Conservation (phyloP, 2,888 invertebrate species). For the Morpho achilles region DNA sequence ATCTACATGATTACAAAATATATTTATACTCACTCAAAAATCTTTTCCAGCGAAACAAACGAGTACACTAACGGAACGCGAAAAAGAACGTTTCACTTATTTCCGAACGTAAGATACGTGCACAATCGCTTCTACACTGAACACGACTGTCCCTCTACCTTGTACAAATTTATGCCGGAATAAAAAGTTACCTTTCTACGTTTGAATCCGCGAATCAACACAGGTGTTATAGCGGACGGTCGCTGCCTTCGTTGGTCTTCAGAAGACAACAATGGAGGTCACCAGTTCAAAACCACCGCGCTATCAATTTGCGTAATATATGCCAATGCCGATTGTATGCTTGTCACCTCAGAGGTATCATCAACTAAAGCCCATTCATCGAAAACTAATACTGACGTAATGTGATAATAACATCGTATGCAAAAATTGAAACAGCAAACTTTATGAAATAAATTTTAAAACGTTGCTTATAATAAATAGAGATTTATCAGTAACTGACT, state of each 20-base stretch:
- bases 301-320: slow-evolving; percentile 17
- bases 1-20: slow-evolving; percentile 12
- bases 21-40: slow-evolving; percentile 33
- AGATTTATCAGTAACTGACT: no score
- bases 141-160: slow-evolving; percentile 56
- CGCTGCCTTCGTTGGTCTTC: slow-evolving; percentile 7
- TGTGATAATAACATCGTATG: neutral
- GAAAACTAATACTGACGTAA: neutral
- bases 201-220: slow-evolving; percentile 53
- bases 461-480: no score
- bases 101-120: slow-evolving; percentile 40
- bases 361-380: neutral
- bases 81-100: slow-evolving; percentile 24
- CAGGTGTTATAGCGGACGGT: slow-evolving; percentile 13
- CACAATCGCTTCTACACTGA: slow-evolving; percentile 50
- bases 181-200: slow-evolving; percentile 74
- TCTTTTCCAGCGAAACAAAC: slow-evolving; percentile 32
- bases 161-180: slow-evolving; percentile 53
- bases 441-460: no score
- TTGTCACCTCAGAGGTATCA: neutral
- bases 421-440: no score
- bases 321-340: slow-evolving; percentile 1
- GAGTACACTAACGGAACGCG: slow-evolving; percentile 36
- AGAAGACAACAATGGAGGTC: slow-evolving; percentile 22
- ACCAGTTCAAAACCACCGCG: slow-evolving; percentile 23